phyloP scores from a whole-genome alignment of 2,113 vertebrate genomes.

The Tragelaphus strepsiceros region DNA sequence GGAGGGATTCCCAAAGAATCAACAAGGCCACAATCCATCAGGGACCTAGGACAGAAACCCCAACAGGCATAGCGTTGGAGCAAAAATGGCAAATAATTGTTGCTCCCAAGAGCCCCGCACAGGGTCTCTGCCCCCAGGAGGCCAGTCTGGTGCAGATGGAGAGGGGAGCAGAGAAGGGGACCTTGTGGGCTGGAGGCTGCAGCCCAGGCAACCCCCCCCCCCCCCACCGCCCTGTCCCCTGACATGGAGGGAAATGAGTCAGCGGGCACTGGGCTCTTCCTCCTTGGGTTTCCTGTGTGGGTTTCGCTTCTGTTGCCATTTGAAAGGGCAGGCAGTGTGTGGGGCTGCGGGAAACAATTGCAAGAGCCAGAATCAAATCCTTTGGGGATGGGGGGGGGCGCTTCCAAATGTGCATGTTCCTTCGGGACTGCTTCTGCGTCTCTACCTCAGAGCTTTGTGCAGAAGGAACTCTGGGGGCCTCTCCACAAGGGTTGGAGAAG shows the following conservation, averaged over 20 bases:
- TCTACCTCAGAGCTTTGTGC: neutral
- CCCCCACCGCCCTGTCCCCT: neutral
- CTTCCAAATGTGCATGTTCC: too few relatives aligned
- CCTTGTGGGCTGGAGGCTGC: neutral
- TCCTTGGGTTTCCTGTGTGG: neutral
- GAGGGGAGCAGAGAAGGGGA: neutral
- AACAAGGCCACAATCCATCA: neutral
- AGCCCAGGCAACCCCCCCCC: neutral
- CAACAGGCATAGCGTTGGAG: neutral
- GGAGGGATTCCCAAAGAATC: neutral
- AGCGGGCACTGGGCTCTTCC: neutral
- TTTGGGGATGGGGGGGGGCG: neutral
- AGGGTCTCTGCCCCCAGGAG: neutral
- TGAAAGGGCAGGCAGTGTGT: neutral
- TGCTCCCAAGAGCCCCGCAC: neutral
- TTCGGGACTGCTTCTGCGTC: neutral
- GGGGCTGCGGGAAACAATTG: neutral
- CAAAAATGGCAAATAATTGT: neutral
- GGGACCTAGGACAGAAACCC: neutral
- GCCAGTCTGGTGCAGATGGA: neutral
- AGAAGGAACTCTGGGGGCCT: neutral
- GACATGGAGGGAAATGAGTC: conserved; percentile 2
- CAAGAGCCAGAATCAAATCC: neutral
- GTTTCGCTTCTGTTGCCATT: neutral
- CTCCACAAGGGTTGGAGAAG: neutral